Conservation (phyloP, 2,113 vertebrate genomes). For the Ictidomys tridecemlineatus region DNA sequence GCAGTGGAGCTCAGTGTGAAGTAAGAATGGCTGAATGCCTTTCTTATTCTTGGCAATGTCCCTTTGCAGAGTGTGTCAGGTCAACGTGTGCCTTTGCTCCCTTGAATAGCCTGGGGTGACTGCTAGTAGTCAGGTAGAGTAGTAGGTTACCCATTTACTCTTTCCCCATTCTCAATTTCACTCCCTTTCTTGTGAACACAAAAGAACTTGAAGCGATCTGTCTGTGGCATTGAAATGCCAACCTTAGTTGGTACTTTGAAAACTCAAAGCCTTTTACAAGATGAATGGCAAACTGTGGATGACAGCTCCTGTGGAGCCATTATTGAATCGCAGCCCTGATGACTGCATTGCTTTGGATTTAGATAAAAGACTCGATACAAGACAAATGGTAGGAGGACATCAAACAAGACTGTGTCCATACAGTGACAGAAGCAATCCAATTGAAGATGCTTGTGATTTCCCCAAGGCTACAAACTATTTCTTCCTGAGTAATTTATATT, state of each 20-base stretch:
- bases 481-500: constrained; percentile 94
- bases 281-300: constrained; percentile 97
- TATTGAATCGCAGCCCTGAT: constrained; percentile 97
- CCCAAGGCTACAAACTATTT: constrained; percentile 93
- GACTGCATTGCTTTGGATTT: constrained; percentile 98
- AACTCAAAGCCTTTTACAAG: constrained; percentile 93
- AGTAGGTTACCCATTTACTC: constrained; percentile 84
- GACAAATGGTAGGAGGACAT: constrained; percentile 98
- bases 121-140: constrained; percentile 81
- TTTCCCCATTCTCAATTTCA: constrained; percentile 85
- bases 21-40: neutral
- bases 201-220: constrained; percentile 89
- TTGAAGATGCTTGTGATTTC: constrained; percentile 96
- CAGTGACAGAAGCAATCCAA: constrained; percentile 97
- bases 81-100: constrained; percentile 82
- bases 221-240: constrained; percentile 89
- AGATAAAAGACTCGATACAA: constrained; percentile 98
- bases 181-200: constrained; percentile 87
- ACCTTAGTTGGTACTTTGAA: constrained; percentile 90
- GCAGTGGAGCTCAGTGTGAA: constrained; percentile 32
- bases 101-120: constrained; percentile 52
- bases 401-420: constrained; percentile 97
- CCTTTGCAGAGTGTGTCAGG: constrained; percentile 62
- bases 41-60: neutral
- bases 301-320: constrained; percentile 97